phyloP scores from a whole-genome alignment of 2,888 invertebrate species.

The Ormia ochracea region DNA sequence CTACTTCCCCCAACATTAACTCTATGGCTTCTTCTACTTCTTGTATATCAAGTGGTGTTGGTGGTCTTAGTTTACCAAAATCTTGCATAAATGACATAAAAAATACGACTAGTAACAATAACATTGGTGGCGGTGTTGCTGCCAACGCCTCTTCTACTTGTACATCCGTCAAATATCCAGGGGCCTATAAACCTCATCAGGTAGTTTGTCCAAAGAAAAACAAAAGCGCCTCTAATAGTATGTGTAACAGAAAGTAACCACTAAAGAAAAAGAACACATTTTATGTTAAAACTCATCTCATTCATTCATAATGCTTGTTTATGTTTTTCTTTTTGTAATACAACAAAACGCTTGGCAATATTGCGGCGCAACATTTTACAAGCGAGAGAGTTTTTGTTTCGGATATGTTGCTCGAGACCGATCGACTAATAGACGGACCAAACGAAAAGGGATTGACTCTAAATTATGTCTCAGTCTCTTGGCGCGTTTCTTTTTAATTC shows the following conservation, averaged over 20 bases:
- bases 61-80: slow-evolving; percentile 53
- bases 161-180: slow-evolving; percentile 52
- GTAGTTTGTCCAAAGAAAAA: slow-evolving; percentile 52
- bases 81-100: slow-evolving; percentile 41
- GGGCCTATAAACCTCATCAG: slow-evolving; percentile 58
- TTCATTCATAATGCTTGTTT: slow-evolving; percentile 52
- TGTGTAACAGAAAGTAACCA: slow-evolving; percentile 21
- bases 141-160: slow-evolving; percentile 48
- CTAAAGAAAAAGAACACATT: slow-evolving; percentile 19
- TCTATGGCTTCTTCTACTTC: slow-evolving; percentile 11
- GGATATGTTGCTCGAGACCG: slow-evolving; percentile 38
- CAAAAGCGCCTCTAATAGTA: slow-evolving; percentile 50
- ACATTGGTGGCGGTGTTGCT: slow-evolving; percentile 51
- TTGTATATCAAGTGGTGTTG: slow-evolving; percentile 46
- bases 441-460: slow-evolving; percentile 1
- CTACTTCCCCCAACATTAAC: slow-evolving; percentile 6
- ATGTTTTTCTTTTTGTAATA: slow-evolving; percentile 25
- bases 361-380: slow-evolving; percentile 58
- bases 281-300: slow-evolving; percentile 52
- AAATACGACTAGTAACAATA: slow-evolving; percentile 15
- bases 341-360: slow-evolving; percentile 42
- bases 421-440: slow-evolving; percentile 14
- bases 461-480: slow-evolving; percentile 19
- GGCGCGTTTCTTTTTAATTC: slow-evolving; percentile 31
- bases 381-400: slow-evolving; percentile 60